Evolutionary conservation across 2,888 invertebrate species (phyloP), one percentile per base, ranked within the genome.

Genomic region (Blastobasis lacticolella): DNA sequence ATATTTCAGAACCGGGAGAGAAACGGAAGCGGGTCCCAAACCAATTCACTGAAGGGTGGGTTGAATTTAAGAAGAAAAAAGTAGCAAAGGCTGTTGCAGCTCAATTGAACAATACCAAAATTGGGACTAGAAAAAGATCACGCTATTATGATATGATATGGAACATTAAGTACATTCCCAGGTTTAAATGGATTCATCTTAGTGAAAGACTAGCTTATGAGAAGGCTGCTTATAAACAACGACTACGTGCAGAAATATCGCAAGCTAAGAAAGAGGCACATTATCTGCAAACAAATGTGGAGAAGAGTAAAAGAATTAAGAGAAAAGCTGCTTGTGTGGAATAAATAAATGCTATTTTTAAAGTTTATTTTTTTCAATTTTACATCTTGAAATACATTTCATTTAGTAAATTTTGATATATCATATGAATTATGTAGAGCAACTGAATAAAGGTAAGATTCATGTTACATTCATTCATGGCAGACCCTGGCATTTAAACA

Each of bases 171-270:
- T 99, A 98, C 78, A 90, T 99, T 58, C 94, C 96, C 4, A 92
- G 95, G 60, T 99, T 99, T 74, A 98, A 98, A 81, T 99, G 99
- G 99, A 90, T 93, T 38, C 98, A 99, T 80, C 89, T 99, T 45
- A 95, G 95, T 73, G 99, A 99, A 83, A 90, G 97, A 62, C 86
- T 99, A 61, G 95, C 95, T 4, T 98, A 97, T 77, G 98, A 99
- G 77, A 93, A 93, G 73, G 96, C 96, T 23, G 95, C 96, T 0
- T 93, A 94, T 65, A 93, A 94, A 71, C 97, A 98, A 75, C 92
- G 95, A 69, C 79, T 97, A 57, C 87, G 94, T 59, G 92, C 94
- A 0, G 98, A 98, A 86, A 94, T 98, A 52, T 92, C 95, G 9
- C 95, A 97, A 71, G 98, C 96, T 0, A 97, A 97, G 77, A 93